phyloP scores from a whole-genome alignment of 2,888 invertebrate genomes.

The Aphrophora alni region DNA sequence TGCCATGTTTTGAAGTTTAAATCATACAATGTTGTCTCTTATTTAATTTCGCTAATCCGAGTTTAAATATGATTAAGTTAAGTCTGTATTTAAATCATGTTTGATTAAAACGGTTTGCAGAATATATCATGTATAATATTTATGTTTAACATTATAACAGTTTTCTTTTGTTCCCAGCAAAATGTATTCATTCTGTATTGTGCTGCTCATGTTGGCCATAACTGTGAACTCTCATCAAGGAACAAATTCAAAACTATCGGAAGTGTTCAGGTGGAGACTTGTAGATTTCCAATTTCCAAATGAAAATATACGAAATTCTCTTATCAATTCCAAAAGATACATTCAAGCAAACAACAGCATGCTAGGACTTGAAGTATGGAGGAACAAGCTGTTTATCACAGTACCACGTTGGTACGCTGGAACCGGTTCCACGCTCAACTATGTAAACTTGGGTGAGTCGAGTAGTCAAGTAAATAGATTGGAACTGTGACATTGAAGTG shows the following conservation, averaged over 20 bases:
- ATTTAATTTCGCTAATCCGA: too few relatives aligned
- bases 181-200: not conserved
- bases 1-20: too few relatives aligned
- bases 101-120: too few relatives aligned
- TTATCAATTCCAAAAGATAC: not conserved
- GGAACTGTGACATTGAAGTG: too few relatives aligned
- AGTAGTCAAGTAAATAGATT: too few relatives aligned
- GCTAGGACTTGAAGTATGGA: conserved; percentile 81
- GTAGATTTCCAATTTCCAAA: conserved; percentile 66
- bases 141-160: too few relatives aligned
- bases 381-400: conserved; percentile 77
- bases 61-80: too few relatives aligned
- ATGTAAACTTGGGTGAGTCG: not conserved
- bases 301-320: not conserved
- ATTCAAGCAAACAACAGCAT: conserved; percentile 73
- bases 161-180: not conserved
- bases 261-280: conserved; percentile 73
- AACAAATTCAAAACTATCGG: conserved; percentile 54
- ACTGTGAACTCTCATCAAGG: not conserved
- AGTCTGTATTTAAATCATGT: too few relatives aligned
- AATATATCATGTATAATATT: too few relatives aligned
- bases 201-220: not conserved
- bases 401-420: conserved; percentile 74
- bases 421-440: not conserved
- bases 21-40: too few relatives aligned